Evolutionary conservation across 2,888 invertebrate species (phyloP).

Genomic region (Stenotaenia linearis): DNA sequence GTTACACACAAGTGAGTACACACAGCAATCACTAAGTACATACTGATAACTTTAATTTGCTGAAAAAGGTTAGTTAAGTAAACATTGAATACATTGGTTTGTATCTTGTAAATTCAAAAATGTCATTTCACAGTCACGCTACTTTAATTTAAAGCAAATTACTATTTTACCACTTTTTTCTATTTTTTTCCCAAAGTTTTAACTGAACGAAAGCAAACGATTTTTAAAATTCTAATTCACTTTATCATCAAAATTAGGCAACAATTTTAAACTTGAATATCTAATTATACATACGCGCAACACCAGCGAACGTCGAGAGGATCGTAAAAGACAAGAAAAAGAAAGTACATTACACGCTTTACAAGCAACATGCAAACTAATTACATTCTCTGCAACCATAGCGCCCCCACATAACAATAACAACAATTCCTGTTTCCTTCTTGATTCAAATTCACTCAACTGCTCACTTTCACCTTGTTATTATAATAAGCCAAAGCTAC

Average conservation of each 20-base stretch:
- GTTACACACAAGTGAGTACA: conserved; percentile 6
- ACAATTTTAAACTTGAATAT: background rate
- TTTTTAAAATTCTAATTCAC: background rate
- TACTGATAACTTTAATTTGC: background rate
- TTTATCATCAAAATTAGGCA: background rate
- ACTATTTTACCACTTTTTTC: too few relatives aligned
- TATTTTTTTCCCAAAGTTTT: too few relatives aligned
- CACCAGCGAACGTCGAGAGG: background rate
- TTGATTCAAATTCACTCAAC: conserved; percentile 11
- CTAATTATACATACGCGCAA: background rate
- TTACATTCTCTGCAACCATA: background rate
- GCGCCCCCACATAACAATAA: conserved; percentile 7
- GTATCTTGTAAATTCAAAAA: background rate
- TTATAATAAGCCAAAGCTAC: background rate
- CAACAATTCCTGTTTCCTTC: background rate
- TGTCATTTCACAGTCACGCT: background rate
- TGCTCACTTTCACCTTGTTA: conserved; percentile 8
- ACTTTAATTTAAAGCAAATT: too few relatives aligned
- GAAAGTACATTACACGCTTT: background rate
- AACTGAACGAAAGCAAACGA: too few relatives aligned
- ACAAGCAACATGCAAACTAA: background rate
- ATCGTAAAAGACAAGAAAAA: background rate
- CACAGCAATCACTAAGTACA: conserved; percentile 1
- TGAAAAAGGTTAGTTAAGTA: background rate
- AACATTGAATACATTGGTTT: background rate